A percentile compares a stretch with the other conserved stretches of the same genome.
Conservation (phyloP, 2,113 vertebrate species). For the Hyaena hyaena region DNA sequence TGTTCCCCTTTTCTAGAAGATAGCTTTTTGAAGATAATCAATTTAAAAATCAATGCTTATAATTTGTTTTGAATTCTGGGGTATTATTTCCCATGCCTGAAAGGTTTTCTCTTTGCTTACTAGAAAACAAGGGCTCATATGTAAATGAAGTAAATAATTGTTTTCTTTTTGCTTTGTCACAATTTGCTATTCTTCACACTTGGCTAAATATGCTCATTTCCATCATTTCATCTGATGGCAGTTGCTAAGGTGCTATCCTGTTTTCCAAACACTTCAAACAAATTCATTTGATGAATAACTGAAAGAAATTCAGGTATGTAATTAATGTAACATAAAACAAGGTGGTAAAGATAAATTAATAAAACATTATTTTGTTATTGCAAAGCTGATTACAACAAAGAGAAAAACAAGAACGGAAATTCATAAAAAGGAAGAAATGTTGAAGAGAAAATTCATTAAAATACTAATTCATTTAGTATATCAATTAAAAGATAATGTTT, state of each 20-base stretch:
- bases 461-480: not conserved
- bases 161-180: slow-evolving; percentile 75
- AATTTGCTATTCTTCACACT: slow-evolving; percentile 83
- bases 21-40: not conserved
- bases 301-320: not conserved
- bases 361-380: not conserved
- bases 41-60: slow-evolving; percentile 46
- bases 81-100: slow-evolving; percentile 78
- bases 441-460: not conserved
- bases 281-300: not conserved
- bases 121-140: slow-evolving; percentile 74
- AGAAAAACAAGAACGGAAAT: not conserved
- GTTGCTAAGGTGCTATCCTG: slow-evolving; percentile 65
- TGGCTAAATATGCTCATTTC: slow-evolving; percentile 79
- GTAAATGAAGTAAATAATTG: slow-evolving; percentile 43
- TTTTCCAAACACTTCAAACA: slow-evolving; percentile 66
- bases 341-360: not conserved
- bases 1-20: not conserved
- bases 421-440: not conserved
- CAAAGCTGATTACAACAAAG: not conserved
- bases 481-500: not conserved
- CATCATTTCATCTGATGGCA: slow-evolving; percentile 75
- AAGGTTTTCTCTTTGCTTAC: slow-evolving; percentile 79
- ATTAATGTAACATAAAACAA: not conserved
- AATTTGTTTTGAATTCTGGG: slow-evolving; percentile 62